phyloP scores from a whole-genome alignment of 2,113 vertebrate species.

The Neodontobutis hainanensis region DNA sequence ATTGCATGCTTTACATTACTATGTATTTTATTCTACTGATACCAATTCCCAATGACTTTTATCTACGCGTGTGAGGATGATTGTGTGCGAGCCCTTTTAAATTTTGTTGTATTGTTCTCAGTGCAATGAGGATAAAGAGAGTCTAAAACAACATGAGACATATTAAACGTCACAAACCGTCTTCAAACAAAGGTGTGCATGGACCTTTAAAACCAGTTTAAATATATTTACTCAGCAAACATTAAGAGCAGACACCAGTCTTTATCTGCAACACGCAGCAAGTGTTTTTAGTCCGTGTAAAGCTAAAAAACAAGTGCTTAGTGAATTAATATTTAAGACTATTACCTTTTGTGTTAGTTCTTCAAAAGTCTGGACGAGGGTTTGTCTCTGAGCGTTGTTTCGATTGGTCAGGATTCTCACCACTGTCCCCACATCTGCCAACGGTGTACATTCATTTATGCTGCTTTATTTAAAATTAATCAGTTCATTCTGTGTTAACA shows the following conservation, averaged over 20 bases:
- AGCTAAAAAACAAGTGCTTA: no score
- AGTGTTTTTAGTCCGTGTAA: not conserved
- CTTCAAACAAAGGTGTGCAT: slow-evolving; percentile 59
- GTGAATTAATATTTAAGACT: no score
- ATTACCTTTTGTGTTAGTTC: slow-evolving; percentile 83
- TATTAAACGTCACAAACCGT: not conserved
- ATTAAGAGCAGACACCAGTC: slow-evolving; percentile 16
- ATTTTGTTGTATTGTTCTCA: no score
- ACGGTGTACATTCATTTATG: not conserved
- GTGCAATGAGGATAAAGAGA: no score
- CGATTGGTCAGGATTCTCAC: slow-evolving; percentile 86
- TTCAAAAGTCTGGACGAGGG: slow-evolving; percentile 81
- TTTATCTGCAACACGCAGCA: not conserved
- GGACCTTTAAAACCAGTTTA: not conserved
- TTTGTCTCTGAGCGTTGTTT: slow-evolving; percentile 86
- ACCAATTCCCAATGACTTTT: no score
- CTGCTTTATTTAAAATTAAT: no score
- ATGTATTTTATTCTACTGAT: no score
- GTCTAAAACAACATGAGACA: no score
- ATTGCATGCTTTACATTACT: no score
- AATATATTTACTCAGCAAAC: slow-evolving; percentile 53
- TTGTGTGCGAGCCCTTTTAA: no score
- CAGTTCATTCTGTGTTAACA: no score
- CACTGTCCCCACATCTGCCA: slow-evolving; percentile 79
- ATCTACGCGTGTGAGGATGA: no score